A percentile compares a stretch with the other conserved stretches of the same genome.
Conservation (phyloP, 2,888 invertebrate genomes). For the Pterostichus niger region DNA sequence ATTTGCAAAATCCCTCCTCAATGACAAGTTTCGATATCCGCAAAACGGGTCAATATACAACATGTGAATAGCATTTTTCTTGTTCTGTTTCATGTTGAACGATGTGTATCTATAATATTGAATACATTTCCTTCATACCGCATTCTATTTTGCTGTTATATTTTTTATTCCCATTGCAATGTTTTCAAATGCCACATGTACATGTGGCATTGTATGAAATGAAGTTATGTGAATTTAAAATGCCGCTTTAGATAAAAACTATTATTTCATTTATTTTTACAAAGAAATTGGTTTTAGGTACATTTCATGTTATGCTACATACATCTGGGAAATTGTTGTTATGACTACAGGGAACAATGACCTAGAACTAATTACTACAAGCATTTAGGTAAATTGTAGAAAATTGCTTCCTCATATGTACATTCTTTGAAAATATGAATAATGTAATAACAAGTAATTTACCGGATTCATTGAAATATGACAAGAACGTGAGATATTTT, state of each 20-base stretch:
- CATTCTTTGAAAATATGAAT: too few relatives aligned
- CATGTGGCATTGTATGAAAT: constrained; percentile 1
- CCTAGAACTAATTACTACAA: background rate
- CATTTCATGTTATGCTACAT: background rate
- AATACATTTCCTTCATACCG: constrained; percentile 47
- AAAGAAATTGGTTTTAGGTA: background rate
- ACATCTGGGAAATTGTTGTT: background rate
- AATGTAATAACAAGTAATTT: too few relatives aligned
- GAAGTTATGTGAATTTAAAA: background rate
- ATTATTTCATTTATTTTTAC: too few relatives aligned
- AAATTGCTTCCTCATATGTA: too few relatives aligned
- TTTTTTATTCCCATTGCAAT: constrained; percentile 18
- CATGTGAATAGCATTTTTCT: constrained; percentile 45
- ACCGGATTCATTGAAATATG: too few relatives aligned
- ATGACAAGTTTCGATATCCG: constrained; percentile 41
- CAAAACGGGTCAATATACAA: constrained; percentile 51
- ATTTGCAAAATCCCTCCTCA: constrained; percentile 4
- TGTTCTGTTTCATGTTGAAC: constrained; percentile 38
- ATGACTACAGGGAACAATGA: background rate
- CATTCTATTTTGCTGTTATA: constrained; percentile 23
- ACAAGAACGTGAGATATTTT: too few relatives aligned
- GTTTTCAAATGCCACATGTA: constrained; percentile 15
- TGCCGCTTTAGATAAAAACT: background rate
- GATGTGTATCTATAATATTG: constrained; percentile 51
- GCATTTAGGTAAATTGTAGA: too few relatives aligned